Evolutionary conservation across 2,888 invertebrate genomes (phyloP), one percentile per base, ranked within the genome.

Genomic region (Carcina quercana): DNA sequence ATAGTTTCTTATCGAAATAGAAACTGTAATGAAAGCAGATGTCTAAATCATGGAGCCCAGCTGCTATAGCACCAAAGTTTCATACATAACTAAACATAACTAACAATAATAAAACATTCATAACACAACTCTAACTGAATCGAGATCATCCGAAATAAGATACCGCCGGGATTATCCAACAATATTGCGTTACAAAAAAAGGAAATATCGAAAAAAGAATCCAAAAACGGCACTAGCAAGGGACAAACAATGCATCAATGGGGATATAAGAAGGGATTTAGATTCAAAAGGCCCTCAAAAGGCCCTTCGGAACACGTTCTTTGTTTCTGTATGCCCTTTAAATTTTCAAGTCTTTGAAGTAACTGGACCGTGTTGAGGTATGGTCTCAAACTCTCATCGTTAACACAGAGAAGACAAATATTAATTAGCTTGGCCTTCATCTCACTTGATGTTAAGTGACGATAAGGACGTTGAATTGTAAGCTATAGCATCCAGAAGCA

Each of bases 231-330:
- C 56, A 46, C 48, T 54, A 53, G 43, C 46, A 48, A 58, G 50
- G 50, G 45, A 53, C 59, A 60, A 59, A 78, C 79, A 78, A 78
- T 73, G 59, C 59, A n/a, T 64, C 69, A 61, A 75, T 70, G 64
- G 70, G 69, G 67, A 62, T 67, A 73, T 73, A 69, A 71, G 68
- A 72, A 59, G 68, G 75, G 79, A 78, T 79, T 74, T 70, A 59
- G 70, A 76, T 69, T 76, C 72, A 76, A 75, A 72, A 51, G 64
- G 64, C 54, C 53, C 48, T 59, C 45, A 52, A 15, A 46, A 43
- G 43, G 47, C 11, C 24, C 24, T n/a, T n/a, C n/a, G n/a, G n/a
- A n/a, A n/a, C n/a, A n/a, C n/a, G n/a, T n/a, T n/a, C 40, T 70
- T 78, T 79, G 79, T 79, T 79, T 79, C 72, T 72, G 55, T 36